Evolutionary conservation across 1,140 invertebrate species (phyloP).

Genomic region (Pomacea maculata): DNA sequence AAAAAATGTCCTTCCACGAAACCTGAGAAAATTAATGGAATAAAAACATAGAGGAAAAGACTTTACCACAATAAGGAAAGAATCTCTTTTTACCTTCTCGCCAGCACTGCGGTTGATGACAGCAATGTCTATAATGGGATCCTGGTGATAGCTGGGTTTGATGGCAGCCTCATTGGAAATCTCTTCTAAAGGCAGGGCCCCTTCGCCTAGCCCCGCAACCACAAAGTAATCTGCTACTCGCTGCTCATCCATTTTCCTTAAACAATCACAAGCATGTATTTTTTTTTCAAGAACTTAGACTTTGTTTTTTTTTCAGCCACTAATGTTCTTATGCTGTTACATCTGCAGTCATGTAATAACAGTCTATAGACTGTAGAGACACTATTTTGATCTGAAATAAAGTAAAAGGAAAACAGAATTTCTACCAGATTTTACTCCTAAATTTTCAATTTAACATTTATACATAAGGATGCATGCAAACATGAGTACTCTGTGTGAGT

Average conservation of each 20-base stretch:
- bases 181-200: slow-evolving; percentile 76
- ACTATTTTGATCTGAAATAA: no score
- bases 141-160: slow-evolving; percentile 75
- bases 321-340: not conserved
- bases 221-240: slow-evolving; percentile 90
- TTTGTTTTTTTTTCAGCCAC: not conserved
- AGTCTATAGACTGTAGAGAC: no score
- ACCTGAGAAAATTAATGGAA: not conserved
- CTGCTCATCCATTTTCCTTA: slow-evolving; percentile 63
- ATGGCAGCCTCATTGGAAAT: slow-evolving; percentile 82
- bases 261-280: not conserved
- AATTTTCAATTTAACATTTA: no score
- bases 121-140: slow-evolving; percentile 94
- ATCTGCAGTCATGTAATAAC: not conserved
- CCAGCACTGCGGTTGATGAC: slow-evolving; percentile 90
- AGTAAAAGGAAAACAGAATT: no score
- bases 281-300: not conserved
- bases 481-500: not conserved
- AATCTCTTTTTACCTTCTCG: slow-evolving; percentile 70
- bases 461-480: not conserved
- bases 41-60: not conserved
- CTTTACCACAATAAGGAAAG: not conserved
- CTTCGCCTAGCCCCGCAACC: slow-evolving; percentile 90
- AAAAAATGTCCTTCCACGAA: not conserved
- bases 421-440: no score